Conservation (phyloP, 1,140 invertebrate genomes). For the Eupristina koningsbergeri region DNA sequence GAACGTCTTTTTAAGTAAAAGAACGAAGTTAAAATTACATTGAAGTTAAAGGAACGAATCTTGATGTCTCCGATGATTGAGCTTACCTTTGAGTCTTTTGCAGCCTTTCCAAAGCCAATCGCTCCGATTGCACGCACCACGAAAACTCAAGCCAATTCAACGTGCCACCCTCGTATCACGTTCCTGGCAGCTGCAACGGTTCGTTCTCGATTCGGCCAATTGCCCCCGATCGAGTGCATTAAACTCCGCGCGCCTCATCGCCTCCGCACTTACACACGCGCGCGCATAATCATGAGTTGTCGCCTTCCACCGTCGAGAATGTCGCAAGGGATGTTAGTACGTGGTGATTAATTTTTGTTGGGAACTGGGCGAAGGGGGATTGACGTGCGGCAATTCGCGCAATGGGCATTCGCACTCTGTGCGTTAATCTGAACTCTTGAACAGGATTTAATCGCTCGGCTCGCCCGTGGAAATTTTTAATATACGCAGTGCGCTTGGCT, state of each 20-base stretch:
- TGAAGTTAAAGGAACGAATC: background rate
- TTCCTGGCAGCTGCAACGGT: too few relatives aligned
- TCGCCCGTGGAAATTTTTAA: background rate
- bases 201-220: background rate
- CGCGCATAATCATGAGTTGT: too few relatives aligned
- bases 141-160: constrained; percentile 22
- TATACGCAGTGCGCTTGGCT: background rate
- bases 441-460: background rate
- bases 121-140: background rate
- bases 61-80: background rate
- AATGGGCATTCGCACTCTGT: too few relatives aligned
- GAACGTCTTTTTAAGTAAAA: too few relatives aligned
- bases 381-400: too few relatives aligned
- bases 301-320: too few relatives aligned
- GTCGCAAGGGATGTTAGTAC: too few relatives aligned
- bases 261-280: too few relatives aligned
- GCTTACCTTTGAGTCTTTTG: background rate
- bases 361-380: too few relatives aligned
- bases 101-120: background rate
- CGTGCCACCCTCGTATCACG: background rate
- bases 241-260: background rate
- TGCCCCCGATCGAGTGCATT: constrained; percentile 47
- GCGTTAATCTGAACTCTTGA: background rate
- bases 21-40: background rate
- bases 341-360: too few relatives aligned